phyloP scores from a whole-genome alignment of 2,113 vertebrate genomes.

The Setophaga coronata region DNA sequence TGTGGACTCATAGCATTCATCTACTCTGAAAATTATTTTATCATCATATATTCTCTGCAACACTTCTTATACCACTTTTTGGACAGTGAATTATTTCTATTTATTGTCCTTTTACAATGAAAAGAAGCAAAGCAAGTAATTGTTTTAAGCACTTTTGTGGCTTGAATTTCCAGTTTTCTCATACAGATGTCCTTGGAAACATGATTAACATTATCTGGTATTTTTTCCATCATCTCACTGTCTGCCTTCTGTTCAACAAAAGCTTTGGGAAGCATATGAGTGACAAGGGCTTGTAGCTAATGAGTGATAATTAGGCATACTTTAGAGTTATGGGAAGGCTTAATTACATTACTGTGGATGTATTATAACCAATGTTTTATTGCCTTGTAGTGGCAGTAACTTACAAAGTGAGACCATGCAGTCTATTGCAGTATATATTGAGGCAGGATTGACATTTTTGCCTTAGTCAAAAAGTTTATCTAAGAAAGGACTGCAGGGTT shows the following conservation, averaged over 20 bases:
- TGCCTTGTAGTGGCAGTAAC: background rate
- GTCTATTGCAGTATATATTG: background rate
- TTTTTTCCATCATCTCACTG: background rate
- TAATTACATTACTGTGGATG: background rate
- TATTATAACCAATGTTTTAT: background rate
- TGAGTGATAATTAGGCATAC: background rate
- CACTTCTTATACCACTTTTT: background rate
- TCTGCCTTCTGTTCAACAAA: background rate
- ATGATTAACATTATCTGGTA: background rate
- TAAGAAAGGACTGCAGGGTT: background rate
- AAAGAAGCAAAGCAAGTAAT: background rate
- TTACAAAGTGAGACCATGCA: background rate
- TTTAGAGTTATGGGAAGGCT: background rate
- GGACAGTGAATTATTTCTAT: background rate
- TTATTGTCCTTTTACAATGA: background rate
- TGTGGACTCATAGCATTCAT: background rate
- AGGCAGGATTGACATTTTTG: background rate
- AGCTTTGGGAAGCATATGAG: background rate
- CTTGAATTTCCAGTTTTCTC: background rate
- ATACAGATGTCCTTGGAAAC: background rate
- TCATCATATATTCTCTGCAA: background rate
- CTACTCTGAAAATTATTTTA: background rate
- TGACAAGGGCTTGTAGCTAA: background rate
- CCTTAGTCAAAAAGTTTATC: background rate
- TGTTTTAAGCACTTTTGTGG: background rate